phyloP scores from a whole-genome alignment of 2,888 invertebrate species.

The Erebia ligea region DNA sequence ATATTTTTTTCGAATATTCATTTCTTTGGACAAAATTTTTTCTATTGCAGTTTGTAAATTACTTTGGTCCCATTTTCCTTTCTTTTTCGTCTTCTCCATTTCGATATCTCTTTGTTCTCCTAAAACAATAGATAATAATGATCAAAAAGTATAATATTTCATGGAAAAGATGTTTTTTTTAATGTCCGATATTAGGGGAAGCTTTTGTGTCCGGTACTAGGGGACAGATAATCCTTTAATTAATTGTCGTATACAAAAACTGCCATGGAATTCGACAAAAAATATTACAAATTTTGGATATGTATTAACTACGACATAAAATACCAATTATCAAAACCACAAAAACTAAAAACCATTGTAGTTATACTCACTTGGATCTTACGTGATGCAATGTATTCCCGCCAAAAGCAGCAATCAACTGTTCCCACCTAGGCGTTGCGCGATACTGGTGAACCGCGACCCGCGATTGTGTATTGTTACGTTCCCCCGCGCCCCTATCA shows the following conservation, averaged over 20 bases:
- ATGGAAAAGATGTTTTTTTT: background rate
- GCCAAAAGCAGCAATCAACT: background rate
- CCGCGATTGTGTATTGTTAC: background rate
- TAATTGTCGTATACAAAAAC: background rate
- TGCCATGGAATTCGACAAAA: no score
- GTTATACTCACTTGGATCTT: background rate
- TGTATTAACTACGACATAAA: background rate
- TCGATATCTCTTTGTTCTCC: background rate
- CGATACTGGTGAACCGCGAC: background rate
- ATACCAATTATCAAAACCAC: background rate
- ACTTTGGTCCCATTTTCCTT: background rate
- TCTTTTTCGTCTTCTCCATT: constrained; percentile 1
- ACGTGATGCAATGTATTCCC: background rate
- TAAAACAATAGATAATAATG: background rate
- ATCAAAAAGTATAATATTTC: background rate
- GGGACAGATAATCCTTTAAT: constrained; percentile 2
- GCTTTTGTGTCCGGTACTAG: background rate
- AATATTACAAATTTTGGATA: background rate
- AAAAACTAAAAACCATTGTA: background rate
- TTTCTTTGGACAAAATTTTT: constrained; percentile 1
- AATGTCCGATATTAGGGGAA: background rate
- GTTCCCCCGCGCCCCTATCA: background rate
- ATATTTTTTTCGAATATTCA: no score
- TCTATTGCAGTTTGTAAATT: background rate
- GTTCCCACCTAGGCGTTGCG: background rate